A percentile compares a stretch with the other conserved stretches of the same genome.
phyloP scores from a whole-genome alignment of 2,888 invertebrate genomes.

The Horisme vitalbata region DNA sequence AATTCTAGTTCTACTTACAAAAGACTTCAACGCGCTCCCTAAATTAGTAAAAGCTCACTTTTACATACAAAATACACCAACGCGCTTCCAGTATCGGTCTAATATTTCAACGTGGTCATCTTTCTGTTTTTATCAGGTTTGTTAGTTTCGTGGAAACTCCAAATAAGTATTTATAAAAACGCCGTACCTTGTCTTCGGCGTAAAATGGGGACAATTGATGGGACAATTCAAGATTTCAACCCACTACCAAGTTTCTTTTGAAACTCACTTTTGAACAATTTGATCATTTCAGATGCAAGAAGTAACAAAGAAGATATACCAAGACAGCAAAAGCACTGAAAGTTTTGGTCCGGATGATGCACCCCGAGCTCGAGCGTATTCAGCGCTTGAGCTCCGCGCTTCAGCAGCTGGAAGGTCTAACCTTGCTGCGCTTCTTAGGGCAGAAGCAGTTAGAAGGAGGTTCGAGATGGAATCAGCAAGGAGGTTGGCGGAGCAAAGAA shows the following conservation, averaged over 20 bases:
- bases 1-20: neutral
- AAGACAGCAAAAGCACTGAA: slow-evolving; percentile 60
- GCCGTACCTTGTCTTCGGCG: too few relatives aligned
- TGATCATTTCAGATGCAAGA: slow-evolving; percentile 70
- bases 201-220: too few relatives aligned
- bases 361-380: slow-evolving; percentile 68
- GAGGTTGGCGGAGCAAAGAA: slow-evolving; percentile 82
- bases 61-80: neutral
- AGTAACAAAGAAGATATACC: slow-evolving; percentile 63
- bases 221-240: too few relatives aligned
- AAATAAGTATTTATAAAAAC: too few relatives aligned
- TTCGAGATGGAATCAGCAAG: slow-evolving; percentile 85
- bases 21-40: slow-evolving; percentile 4
- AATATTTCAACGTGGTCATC: too few relatives aligned
- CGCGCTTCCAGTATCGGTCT: neutral
- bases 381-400: slow-evolving; percentile 67
- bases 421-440: slow-evolving; percentile 86
- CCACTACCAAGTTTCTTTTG: too few relatives aligned
- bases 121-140: too few relatives aligned
- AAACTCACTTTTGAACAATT: too few relatives aligned
- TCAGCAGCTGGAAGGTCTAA: slow-evolving; percentile 80
- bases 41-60: neutral
- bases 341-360: slow-evolving; percentile 49
- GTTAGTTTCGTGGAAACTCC: too few relatives aligned
- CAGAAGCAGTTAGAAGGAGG: slow-evolving; percentile 83